phyloP scores from a whole-genome alignment of 2,113 vertebrate species.

The Tachycineta bicolor region DNA sequence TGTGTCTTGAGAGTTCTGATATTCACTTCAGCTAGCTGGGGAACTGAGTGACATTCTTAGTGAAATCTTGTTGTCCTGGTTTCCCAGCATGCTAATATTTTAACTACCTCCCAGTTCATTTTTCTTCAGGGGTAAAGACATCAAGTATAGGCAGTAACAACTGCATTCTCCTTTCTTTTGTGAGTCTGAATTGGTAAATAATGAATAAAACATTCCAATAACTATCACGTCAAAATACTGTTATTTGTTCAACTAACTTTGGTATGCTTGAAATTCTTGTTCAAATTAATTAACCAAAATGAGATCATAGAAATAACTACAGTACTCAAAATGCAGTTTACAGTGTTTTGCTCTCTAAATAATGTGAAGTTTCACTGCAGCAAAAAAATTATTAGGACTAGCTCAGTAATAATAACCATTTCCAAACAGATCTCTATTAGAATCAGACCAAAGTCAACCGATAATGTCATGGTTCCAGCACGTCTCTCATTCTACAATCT shows the following conservation, averaged over 20 bases:
- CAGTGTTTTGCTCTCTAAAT: neutral
- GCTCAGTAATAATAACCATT: neutral
- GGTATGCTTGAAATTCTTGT: neutral
- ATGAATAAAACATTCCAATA: neutral
- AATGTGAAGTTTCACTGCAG: neutral
- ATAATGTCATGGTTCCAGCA: neutral
- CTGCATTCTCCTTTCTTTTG: neutral
- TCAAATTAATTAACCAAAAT: neutral
- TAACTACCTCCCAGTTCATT: neutral
- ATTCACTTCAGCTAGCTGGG: neutral
- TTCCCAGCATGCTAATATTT: neutral
- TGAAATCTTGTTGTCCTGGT: neutral
- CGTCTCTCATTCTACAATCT: neutral
- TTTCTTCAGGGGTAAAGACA: neutral
- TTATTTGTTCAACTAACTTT: neutral
- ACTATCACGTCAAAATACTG: neutral
- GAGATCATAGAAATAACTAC: neutral
- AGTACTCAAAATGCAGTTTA: neutral
- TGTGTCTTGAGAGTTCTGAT: neutral
- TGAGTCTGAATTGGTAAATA: neutral
- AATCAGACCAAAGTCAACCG: neutral
- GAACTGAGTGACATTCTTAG: neutral
- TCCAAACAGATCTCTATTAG: neutral
- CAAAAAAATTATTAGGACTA: neutral
- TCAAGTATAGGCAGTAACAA: neutral